Conservation (phyloP, 2,113 vertebrate species). For the Passerina amoena region DNA sequence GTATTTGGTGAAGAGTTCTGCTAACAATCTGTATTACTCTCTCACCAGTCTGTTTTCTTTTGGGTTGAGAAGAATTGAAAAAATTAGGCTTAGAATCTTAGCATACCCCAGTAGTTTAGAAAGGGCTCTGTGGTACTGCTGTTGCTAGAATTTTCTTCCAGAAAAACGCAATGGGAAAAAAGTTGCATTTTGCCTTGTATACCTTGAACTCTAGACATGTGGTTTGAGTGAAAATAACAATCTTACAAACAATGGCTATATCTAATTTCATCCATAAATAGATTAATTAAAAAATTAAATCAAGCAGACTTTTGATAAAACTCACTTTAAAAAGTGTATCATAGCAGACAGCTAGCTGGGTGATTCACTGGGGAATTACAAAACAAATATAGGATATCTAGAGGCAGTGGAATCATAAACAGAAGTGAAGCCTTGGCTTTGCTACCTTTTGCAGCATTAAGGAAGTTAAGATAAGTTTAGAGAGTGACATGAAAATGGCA, state of each 20-base stretch:
- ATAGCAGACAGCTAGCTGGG: not conserved
- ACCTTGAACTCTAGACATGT: not conserved
- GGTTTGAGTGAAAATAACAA: not conserved
- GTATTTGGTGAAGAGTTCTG: constrained; percentile 24
- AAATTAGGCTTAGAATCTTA: not conserved
- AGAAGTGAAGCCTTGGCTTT: not conserved
- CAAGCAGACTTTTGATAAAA: not conserved
- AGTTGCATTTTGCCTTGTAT: not conserved
- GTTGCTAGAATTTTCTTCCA: not conserved
- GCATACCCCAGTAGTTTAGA: not conserved
- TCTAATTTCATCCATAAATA: not conserved
- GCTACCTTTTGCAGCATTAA: not conserved
- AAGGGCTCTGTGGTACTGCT: not conserved
- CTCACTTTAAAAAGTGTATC: not conserved
- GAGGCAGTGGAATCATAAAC: not conserved
- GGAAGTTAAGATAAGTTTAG: not conserved
- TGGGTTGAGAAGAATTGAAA: not conserved
- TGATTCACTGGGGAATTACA: not conserved
- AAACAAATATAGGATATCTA: not conserved
- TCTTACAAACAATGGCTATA: not conserved
- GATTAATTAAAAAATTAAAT: not conserved
- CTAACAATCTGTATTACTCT: constrained; percentile 1
- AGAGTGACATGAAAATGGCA: not conserved
- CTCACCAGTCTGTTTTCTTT: not conserved
- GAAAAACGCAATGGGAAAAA: not conserved